phyloP scores from a whole-genome alignment of 2,888 invertebrate genomes.

The Cryptus viduatorius region DNA sequence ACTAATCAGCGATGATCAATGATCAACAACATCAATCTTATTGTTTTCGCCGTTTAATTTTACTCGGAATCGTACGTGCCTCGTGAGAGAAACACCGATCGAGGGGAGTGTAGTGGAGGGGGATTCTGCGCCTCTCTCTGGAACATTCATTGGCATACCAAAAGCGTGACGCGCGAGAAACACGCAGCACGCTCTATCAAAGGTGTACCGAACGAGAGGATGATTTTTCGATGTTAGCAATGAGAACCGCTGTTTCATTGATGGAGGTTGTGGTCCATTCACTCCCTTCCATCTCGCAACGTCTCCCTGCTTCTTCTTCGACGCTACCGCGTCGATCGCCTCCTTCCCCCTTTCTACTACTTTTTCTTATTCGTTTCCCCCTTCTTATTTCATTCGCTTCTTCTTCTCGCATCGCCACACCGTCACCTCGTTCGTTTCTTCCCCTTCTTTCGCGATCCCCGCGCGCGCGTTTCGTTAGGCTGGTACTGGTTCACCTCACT shows the following conservation, averaged over 20 bases:
- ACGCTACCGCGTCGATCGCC: constrained; percentile 48
- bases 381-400: constrained; percentile 27
- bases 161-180: constrained; percentile 67
- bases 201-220: constrained; percentile 6
- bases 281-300: constrained; percentile 68
- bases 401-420: constrained; percentile 51
- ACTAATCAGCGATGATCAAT: not conserved
- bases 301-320: constrained; percentile 68
- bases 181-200: constrained; percentile 16
- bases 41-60: constrained; percentile 24
- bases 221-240: constrained; percentile 35
- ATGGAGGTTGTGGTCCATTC: constrained; percentile 81
- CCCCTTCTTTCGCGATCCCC: constrained; percentile 5
- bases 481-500: constrained; percentile 70
- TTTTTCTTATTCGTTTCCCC: constrained; percentile 22
- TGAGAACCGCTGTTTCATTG: constrained; percentile 83
- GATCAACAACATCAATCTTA: not conserved
- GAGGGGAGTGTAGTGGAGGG: not conserved
- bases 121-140: constrained; percentile 13
- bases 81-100: not conserved
- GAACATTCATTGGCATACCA: constrained; percentile 64
- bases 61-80: constrained; percentile 23
- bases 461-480: constrained; percentile 53
- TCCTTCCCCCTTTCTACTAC: constrained; percentile 23
- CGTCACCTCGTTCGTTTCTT: constrained; percentile 32